A percentile compares a stretch with the other conserved stretches of the same genome.
Evolutionary conservation across 2,113 vertebrate species (phyloP).

Genomic region (Osmerus eperlanus): DNA sequence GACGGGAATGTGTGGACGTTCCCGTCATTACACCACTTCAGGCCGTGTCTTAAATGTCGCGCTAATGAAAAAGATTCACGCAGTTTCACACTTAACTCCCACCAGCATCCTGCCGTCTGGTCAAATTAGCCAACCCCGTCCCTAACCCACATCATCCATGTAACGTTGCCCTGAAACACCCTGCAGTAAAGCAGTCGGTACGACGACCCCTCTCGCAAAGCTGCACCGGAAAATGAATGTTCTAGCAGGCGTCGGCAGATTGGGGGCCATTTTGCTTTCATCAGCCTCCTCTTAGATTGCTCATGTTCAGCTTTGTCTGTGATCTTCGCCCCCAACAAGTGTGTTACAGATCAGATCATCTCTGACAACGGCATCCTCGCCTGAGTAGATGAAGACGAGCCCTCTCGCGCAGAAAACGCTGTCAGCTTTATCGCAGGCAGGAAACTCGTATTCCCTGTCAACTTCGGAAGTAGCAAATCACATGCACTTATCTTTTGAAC

Average conservation of each 20-base stretch:
- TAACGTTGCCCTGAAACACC: too few relatives aligned
- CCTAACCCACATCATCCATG: too few relatives aligned
- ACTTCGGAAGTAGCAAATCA: neutral
- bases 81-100: too few relatives aligned
- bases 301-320: neutral
- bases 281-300: conserved; percentile 22
- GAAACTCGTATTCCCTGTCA: neutral
- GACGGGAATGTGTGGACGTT: too few relatives aligned
- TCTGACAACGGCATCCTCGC: conserved; percentile 12
- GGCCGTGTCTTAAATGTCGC: too few relatives aligned
- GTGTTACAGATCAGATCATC: conserved; percentile 30
- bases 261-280: conserved; percentile 21
- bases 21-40: too few relatives aligned
- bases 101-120: too few relatives aligned
- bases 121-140: too few relatives aligned
- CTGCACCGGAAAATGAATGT: conserved; percentile 24
- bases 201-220: too few relatives aligned
- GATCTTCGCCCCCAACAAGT: conserved; percentile 3
- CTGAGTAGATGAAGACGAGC: conserved; percentile 18
- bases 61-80: too few relatives aligned
- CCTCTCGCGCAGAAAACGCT: conserved; percentile 19
- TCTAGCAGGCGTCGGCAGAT: conserved; percentile 21
- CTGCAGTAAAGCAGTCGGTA: too few relatives aligned
- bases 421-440: conserved; percentile 27
- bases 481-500: neutral